A percentile compares a stretch with the other conserved stretches of the same genome.
Conservation (phyloP, 2,888 invertebrate species). For the Ochlodes sylvanus region DNA sequence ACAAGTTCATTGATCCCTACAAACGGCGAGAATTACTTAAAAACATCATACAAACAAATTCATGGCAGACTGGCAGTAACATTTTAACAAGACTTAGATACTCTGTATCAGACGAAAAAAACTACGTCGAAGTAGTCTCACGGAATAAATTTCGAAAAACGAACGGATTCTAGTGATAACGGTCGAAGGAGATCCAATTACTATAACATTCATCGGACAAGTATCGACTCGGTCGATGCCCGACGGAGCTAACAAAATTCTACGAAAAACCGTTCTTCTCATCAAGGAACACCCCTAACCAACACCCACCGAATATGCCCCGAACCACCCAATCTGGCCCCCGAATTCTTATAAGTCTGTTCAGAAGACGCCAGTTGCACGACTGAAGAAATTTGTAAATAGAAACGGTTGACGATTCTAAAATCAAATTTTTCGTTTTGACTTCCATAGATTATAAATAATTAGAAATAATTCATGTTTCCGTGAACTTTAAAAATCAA, state of each 20-base stretch:
- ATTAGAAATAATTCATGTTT: too few relatives aligned
- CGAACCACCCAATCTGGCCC: constrained; percentile 75
- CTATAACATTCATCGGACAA: constrained; percentile 72
- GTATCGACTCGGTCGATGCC: constrained; percentile 78
- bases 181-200: constrained; percentile 65
- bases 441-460: neutral
- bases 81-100: neutral
- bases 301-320: constrained; percentile 77
- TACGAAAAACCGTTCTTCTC: constrained; percentile 82
- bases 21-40: neutral
- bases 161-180: constrained; percentile 34
- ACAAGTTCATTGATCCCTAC: too few relatives aligned
- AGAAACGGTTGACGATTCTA: neutral
- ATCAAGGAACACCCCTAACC: constrained; percentile 73
- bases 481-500: too few relatives aligned
- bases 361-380: constrained; percentile 38
- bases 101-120: constrained; percentile 13
- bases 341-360: constrained; percentile 73
- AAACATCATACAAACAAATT: neutral
- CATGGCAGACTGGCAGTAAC: neutral
- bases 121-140: constrained; percentile 14
- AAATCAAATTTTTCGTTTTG: neutral
- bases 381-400: constrained; percentile 24
- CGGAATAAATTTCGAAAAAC: constrained; percentile 30
- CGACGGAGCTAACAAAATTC: constrained; percentile 79